Base-by-base conservation (phyloP, 1,140 invertebrate species). In the Whitmania pigra region DNA sequence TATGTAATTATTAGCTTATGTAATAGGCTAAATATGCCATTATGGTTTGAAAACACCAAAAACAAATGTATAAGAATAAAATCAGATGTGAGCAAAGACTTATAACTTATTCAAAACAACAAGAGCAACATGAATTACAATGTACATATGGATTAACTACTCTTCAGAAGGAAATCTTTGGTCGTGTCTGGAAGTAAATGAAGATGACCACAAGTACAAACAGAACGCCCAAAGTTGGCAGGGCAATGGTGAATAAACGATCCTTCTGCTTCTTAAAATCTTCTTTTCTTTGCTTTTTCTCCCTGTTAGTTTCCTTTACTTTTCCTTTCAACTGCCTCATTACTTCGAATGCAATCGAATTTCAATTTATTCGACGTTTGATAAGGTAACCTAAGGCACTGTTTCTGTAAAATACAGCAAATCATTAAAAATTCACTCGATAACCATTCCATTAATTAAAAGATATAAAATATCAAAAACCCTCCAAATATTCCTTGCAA, bases 261-360 rank as follows among this genome's bases (percentile, higher is more conserved):
- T 88, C 87, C 74, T 90, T 88, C 74, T 88, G 88, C 79, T 90
- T 87, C 4, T 88, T 81, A 76, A 89, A 90, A 75, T 91, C 89
- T 78, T 89, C 89, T 81, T 89, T 90, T 22, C 89, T 84, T 76
- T 91, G 88, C 72, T 88, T 87, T 77, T 89, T 90, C 78, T 91
- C 89, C 79, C 88, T 89, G 20, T 87, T 87, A 0, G 87, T 89
- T 83, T 91, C 89, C 82, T 91, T 91, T 36, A 87, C 86, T 80
- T 88, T 88, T 67, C 88, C 87, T 80, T 90, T 91, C 31, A 90
- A 81, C 77, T 89, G 89, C 70, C 88, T 85, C 89, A 90, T 90
- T 40, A 17, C 15, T 17, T 49, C 43, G 43, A 49, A 17, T 49
- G 43, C 43, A 11, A 11, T 11, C n/a, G n/a, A n/a, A n/a, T n/a